These are phyloP conservation scores for Capreolus pygargus DNA, from an alignment of 2,113 vertebrate genomes.

Conservation along the genomic window DNA sequence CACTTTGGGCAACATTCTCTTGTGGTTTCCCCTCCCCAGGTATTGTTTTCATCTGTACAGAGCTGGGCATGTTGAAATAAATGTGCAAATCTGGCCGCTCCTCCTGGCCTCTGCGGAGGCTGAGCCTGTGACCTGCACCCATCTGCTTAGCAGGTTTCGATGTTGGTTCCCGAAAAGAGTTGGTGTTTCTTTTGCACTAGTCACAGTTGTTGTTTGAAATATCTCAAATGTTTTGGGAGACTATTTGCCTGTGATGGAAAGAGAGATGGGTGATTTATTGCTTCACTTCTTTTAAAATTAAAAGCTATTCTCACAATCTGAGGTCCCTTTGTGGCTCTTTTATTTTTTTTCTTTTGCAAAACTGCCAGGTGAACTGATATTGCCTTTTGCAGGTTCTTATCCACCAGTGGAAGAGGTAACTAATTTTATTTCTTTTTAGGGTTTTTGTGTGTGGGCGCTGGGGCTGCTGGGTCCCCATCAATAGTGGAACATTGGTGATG, in stretches of 20 bases:
- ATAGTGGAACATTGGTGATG: accelerated
- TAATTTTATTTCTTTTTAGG: background rate
- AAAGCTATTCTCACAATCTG: slow-evolving; percentile 81
- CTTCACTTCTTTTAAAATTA: slow-evolving; percentile 85
- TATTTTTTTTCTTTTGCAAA: slow-evolving; percentile 11
- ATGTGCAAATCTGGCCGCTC: slow-evolving; percentile 45
- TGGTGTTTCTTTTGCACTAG: slow-evolving; percentile 77
- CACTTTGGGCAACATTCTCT: slow-evolving; percentile 40
- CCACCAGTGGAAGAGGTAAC: background rate
- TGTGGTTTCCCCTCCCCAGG: slow-evolving; percentile 44
- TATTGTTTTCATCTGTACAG: slow-evolving; percentile 23
- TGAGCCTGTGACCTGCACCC: slow-evolving; percentile 3
- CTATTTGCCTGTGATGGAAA: slow-evolving; percentile 75
- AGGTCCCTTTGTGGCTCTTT: slow-evolving; percentile 61
- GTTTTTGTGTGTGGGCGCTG: background rate
- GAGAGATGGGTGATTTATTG: slow-evolving; percentile 78
- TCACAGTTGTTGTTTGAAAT: slow-evolving; percentile 66
- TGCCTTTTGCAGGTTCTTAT: background rate
- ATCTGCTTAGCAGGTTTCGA: slow-evolving; percentile 34
- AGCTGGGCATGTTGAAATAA: slow-evolving; percentile 39
- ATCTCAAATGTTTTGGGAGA: slow-evolving; percentile 73
- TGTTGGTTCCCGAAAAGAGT: slow-evolving; percentile 68
- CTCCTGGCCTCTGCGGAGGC: background rate
- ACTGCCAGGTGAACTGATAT: background rate
- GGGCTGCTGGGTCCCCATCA: background rate